Evolutionary conservation across 1,140 invertebrate species (phyloP), one percentile per base, ranked within the genome.

Genomic region (Steinernema feltiae): DNA sequence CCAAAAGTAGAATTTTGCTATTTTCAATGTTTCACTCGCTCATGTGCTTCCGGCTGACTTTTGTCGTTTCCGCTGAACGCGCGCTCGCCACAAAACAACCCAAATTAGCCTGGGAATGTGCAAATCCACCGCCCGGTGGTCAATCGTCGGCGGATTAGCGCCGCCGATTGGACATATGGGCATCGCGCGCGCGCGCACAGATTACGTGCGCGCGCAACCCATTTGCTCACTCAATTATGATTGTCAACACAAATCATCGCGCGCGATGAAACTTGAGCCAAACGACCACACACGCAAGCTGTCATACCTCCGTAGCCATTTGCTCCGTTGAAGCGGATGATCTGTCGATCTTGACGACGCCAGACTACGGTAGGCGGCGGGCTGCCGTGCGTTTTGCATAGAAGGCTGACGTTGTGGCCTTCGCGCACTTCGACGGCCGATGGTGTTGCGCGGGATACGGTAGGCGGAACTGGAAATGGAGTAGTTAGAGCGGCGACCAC

Each of bases 341-440:
- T 90, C 86, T 91, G 90, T 0, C 92, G 91, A 87, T 94, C 93
- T 86, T 95, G 93, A 80, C 94, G 89, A 87, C 93, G 92, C 94
- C 94, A 95, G 86, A 92, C 93, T 82, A 95, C 92, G 79, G 88
- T 91, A 1, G 94, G 94, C 80, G 91, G 90, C 31, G 94, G 94
- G 83, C 92, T 93, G 84, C 94, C 94, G 82, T 92, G 92, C 76
- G 94, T 93, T 86, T 92, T 92, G 87, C 94, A 95, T 79, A 90
- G 91, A 75, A 95, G 88, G 15, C 91, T 93, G 71, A 95, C 92
- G 87, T 95, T 94, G 75, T 92, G 90, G 72, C 92, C 92, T 89
- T 96, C 94, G 27, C 93, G 89, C 27, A 94, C 93, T 81, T 95
- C 93, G 32, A 94, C 92, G 87, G 95, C 93, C 1, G 80, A 92